Conservation (phyloP, 2,113 vertebrate genomes). For the Miniopterus natalensis region DNA sequence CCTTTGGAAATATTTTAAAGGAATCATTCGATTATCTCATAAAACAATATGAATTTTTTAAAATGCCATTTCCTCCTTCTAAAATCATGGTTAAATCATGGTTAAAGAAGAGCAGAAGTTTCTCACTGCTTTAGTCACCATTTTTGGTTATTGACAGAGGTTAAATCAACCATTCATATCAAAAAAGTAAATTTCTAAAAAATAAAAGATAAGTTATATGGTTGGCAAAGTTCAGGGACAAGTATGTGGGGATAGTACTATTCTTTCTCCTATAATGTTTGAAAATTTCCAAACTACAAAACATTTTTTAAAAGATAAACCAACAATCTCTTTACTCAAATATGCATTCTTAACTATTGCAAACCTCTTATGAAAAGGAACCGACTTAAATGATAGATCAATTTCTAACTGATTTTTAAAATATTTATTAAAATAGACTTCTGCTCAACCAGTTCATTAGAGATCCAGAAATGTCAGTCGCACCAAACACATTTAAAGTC, state of each 20-base stretch:
- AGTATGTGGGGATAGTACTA: not conserved
- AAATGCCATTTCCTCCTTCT: not conserved
- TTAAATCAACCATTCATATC: not conserved
- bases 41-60: slow-evolving; percentile 19
- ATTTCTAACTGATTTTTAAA: slow-evolving; percentile 25
- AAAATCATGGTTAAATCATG: not conserved
- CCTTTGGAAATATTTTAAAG: slow-evolving; percentile 84
- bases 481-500: not conserved
- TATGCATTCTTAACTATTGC: not conserved
- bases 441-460: not conserved
- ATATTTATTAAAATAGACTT: slow-evolving; percentile 33
- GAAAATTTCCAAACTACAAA: slow-evolving; percentile 34
- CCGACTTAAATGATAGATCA: not conserved
- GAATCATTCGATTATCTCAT: slow-evolving; percentile 7
- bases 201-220: not conserved
- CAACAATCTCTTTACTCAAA: not conserved
- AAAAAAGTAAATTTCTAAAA: slow-evolving; percentile 37
- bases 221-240: not conserved
- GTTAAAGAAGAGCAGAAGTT: not conserved
- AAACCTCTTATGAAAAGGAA: slow-evolving; percentile 30
- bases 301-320: not conserved
- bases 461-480: slow-evolving; percentile 8
- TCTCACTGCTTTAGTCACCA: not conserved
- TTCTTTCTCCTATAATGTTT: slow-evolving; percentile 10
- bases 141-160: not conserved